Conservation (phyloP, 2,888 invertebrate species). For the Drosophila neotestacea region DNA sequence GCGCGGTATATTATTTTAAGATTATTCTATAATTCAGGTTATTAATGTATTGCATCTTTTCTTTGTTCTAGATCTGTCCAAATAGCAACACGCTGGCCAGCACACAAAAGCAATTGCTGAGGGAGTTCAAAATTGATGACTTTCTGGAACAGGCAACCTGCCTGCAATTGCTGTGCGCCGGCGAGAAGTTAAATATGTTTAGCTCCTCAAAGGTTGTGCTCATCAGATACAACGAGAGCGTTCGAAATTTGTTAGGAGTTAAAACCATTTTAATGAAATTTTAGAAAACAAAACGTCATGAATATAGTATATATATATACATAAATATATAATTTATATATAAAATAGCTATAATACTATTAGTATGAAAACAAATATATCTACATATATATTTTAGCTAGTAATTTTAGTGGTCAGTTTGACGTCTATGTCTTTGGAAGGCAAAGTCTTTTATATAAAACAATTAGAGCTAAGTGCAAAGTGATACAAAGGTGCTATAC, state of each 20-base stretch:
- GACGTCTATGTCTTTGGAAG: constrained; percentile 72
- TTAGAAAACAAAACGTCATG: constrained; percentile 77
- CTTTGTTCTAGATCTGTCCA: constrained; percentile 82
- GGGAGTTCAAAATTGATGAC: constrained; percentile 92
- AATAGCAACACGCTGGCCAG: constrained; percentile 76
- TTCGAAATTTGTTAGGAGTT: constrained; percentile 92
- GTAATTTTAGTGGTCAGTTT: constrained; percentile 47
- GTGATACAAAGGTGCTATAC: constrained; percentile 83
- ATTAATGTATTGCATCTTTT: background rate
- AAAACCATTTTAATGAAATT: constrained; percentile 91
- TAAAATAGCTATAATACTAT: constrained; percentile 25
- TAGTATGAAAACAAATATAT: constrained; percentile 29
- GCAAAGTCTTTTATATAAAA: constrained; percentile 63
- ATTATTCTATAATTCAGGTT: background rate
- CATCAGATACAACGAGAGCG: constrained; percentile 93
- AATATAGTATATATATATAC: constrained; percentile 25
- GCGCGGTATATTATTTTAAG: no score
- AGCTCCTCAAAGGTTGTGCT: constrained; percentile 93
- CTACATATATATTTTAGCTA: constrained; percentile 31
- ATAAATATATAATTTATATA: constrained; percentile 22
- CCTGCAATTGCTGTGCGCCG: constrained; percentile 91
- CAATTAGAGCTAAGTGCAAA: constrained; percentile 74
- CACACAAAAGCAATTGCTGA: constrained; percentile 84
- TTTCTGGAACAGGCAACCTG: constrained; percentile 93
- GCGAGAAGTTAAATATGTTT: constrained; percentile 91